Evolutionary conservation across 2,113 vertebrate genomes (phyloP).

Genomic region (Channa argus): DNA sequence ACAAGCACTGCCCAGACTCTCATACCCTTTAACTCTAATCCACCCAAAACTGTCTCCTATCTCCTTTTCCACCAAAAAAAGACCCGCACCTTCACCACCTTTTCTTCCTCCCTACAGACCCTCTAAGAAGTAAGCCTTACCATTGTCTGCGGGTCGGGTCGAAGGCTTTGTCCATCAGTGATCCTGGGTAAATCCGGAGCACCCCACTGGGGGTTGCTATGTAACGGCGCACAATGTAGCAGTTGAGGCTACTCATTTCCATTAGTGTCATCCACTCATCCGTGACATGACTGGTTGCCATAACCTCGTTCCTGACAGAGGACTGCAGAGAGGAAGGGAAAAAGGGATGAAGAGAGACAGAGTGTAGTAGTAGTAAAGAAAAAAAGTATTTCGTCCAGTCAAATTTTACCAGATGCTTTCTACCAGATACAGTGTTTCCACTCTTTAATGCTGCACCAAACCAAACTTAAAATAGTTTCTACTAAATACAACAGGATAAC

Average conservation of each 20-base stretch:
- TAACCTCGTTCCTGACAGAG: slow-evolving; percentile 99
- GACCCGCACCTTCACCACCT: slow-evolving; percentile 33
- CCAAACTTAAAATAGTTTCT: too few relatives aligned
- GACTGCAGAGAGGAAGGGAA: slow-evolving; percentile 84
- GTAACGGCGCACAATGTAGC: slow-evolving; percentile 99
- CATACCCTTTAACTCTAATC: slow-evolving; percentile 17
- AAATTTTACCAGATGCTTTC: too few relatives aligned
- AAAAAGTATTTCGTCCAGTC: neutral
- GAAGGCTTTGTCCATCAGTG: slow-evolving; percentile 99
- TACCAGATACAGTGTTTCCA: neutral
- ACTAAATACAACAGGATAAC: too few relatives aligned
- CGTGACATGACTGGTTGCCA: slow-evolving; percentile 99
- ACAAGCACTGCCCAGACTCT: neutral
- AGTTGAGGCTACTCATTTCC: slow-evolving; percentile 99
- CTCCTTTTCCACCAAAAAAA: neutral
- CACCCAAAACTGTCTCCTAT: neutral
- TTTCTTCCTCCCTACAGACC: slow-evolving; percentile 33
- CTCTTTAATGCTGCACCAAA: too few relatives aligned
- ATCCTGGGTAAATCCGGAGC: slow-evolving; percentile 99
- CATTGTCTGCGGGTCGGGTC: slow-evolving; percentile 99
- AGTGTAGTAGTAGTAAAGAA: neutral
- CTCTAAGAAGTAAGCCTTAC: slow-evolving; percentile 84
- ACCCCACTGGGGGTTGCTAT: slow-evolving; percentile 99
- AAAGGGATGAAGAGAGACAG: slow-evolving; percentile 56
- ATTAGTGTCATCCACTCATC: slow-evolving; percentile 99